A percentile compares a stretch with the other conserved stretches of the same genome.
Evolutionary conservation across 2,888 invertebrate genomes (phyloP).

Genomic region (Ctena decussata): DNA sequence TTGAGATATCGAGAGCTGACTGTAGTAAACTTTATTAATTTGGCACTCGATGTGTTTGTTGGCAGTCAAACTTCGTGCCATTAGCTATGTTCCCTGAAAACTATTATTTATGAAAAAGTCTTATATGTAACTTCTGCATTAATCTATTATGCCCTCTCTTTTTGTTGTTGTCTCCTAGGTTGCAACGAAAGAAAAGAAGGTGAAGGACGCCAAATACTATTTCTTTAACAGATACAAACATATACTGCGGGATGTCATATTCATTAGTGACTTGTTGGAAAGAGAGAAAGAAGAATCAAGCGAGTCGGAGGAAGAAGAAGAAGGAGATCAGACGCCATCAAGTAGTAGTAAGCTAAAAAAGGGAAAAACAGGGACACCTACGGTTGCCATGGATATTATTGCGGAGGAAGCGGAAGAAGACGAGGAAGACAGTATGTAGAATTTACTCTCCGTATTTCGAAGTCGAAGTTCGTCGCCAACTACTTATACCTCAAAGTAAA

Average conservation of each 20-base stretch:
- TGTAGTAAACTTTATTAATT: no score
- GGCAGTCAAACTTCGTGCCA: no score
- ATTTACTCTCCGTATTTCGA: no score
- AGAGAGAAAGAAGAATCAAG: conserved; percentile 58
- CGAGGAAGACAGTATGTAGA: no score
- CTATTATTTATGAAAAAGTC: no score
- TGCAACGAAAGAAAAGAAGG: conserved; percentile 10
- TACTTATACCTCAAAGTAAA: no score
- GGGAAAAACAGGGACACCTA: background rate
- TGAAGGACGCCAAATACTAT: conserved; percentile 59
- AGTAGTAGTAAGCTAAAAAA: background rate
- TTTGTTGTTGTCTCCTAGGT: conserved; percentile 28
- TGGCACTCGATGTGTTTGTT: no score
- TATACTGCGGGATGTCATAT: conserved; percentile 66
- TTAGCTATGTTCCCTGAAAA: no score
- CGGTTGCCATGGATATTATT: background rate
- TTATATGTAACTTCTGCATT: no score
- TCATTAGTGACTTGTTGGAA: conserved; percentile 63
- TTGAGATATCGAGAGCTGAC: no score
- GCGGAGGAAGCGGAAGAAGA: background rate
- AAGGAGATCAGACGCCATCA: background rate
- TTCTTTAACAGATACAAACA: conserved; percentile 68
- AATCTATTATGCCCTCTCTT: no score
- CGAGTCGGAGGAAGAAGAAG: conserved; percentile 44
- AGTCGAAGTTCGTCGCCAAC: no score